These are phyloP conservation scores for Caenorhabditis uteleia DNA, from an alignment of 2,888 invertebrate species.

Conservation along the genomic window DNA sequence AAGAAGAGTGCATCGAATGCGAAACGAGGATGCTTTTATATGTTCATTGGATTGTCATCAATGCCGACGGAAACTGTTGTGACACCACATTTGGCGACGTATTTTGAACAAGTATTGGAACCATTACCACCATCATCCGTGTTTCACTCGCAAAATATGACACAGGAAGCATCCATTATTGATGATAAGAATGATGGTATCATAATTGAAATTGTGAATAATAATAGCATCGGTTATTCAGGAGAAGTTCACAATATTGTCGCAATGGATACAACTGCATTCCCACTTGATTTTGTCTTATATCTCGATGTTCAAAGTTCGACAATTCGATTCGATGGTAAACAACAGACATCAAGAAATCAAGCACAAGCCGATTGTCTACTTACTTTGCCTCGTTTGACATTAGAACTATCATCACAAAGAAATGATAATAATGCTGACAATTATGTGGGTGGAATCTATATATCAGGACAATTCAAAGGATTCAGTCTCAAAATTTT, in stretches of 20 bases:
- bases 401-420: conserved; percentile 89
- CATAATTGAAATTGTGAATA: conserved; percentile 10
- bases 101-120: conserved; percentile 82
- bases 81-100: conserved; percentile 88
- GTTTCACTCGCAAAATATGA: conserved; percentile 13
- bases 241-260: conserved; percentile 53
- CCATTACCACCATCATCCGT: conserved; percentile 46
- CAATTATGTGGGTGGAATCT: conserved; percentile 73
- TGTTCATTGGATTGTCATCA: conserved; percentile 94
- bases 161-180: conserved; percentile 13
- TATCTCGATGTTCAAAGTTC: conserved; percentile 98
- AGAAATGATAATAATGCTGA: conserved; percentile 46
- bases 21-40: conserved; percentile 86
- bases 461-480: conserved; percentile 92
- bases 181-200: conserved; percentile 21
- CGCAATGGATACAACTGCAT: conserved; percentile 75
- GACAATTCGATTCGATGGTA: conserved; percentile 82
- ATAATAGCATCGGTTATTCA: no score
- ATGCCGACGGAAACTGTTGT: conserved; percentile 97
- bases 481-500: conserved; percentile 98
- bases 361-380: conserved; percentile 63
- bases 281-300: conserved; percentile 97
- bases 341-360: conserved; percentile 36
- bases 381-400: conserved; percentile 87
- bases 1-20: not conserved